A percentile compares a stretch with the other conserved stretches of the same genome.
Conservation (phyloP, 2,888 invertebrate genomes). For the Idaea dimidiata region DNA sequence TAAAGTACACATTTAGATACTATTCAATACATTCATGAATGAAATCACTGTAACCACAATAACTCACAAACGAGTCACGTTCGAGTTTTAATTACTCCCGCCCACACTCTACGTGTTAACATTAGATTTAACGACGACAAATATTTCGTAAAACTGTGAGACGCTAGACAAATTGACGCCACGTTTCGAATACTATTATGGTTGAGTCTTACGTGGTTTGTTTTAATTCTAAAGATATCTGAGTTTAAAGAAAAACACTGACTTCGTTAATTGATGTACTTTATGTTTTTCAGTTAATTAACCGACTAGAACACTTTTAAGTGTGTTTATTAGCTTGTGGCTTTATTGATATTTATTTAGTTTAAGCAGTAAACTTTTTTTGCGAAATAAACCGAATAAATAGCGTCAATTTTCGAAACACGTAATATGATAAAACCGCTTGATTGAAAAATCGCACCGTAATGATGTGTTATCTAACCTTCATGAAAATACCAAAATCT, state of each 20-base stretch:
- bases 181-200: conserved; percentile 14
- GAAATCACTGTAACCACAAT: background rate
- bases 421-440: too few species aligned
- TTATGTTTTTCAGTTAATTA: conserved; percentile 4
- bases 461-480: too few species aligned
- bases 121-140: conserved; percentile 54
- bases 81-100: conserved; percentile 24
- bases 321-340: too few species aligned
- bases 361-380: too few species aligned
- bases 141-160: conserved; percentile 44
- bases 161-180: conserved; percentile 36
- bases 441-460: too few species aligned
- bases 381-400: too few species aligned
- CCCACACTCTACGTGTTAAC: conserved; percentile 41
- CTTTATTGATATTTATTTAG: too few species aligned
- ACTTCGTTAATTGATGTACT: conserved; percentile 6
- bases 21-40: background rate
- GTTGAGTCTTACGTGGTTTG: background rate
- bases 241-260: conserved; percentile 6
- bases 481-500: too few species aligned
- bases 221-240: background rate
- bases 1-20: too few species aligned
- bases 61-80: conserved; percentile 14
- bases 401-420: too few species aligned
- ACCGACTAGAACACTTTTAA: too few species aligned